Conservation (phyloP, 2,888 invertebrate species). For the Orchesellides sinensis region DNA sequence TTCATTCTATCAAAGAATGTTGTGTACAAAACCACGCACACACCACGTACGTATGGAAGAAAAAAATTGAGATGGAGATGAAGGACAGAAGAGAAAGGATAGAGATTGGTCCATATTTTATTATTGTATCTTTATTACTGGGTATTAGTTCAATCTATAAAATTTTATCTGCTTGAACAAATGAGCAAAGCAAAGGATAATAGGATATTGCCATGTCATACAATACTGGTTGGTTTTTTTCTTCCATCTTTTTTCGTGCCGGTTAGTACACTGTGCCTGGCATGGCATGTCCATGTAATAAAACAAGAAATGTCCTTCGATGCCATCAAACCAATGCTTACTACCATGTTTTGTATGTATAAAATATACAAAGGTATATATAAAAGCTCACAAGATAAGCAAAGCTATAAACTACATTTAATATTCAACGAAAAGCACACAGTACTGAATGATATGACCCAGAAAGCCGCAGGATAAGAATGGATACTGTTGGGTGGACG, state of each 20-base stretch:
- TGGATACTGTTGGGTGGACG: no score
- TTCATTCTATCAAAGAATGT: slow-evolving; percentile 4
- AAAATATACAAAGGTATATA: no score
- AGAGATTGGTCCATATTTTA: slow-evolving; percentile 61
- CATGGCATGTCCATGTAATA: no score
- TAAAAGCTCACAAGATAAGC: no score
- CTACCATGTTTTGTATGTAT: no score
- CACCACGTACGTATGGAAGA: neutral
- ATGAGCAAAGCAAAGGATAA: slow-evolving; percentile 2
- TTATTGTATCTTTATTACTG: slow-evolving; percentile 63
- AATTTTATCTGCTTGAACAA: slow-evolving; percentile 53
- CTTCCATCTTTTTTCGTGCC: neutral
- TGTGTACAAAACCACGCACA: neutral
- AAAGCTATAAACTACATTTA: no score
- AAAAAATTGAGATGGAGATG: neutral
- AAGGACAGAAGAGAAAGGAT: slow-evolving; percentile 14
- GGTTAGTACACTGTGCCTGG: no score
- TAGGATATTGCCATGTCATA: slow-evolving; percentile 18
- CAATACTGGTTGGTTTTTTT: neutral
- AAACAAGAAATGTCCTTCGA: neutral
- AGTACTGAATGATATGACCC: no score
- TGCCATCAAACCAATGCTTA: neutral
- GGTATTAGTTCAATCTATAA: slow-evolving; percentile 54
- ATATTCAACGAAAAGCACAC: no score
- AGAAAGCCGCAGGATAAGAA: no score